Percentiles rank a stretch among this genome's conserved stretches.
phyloP scores from a whole-genome alignment of 1,140 invertebrate species.

The Diprion similis region DNA sequence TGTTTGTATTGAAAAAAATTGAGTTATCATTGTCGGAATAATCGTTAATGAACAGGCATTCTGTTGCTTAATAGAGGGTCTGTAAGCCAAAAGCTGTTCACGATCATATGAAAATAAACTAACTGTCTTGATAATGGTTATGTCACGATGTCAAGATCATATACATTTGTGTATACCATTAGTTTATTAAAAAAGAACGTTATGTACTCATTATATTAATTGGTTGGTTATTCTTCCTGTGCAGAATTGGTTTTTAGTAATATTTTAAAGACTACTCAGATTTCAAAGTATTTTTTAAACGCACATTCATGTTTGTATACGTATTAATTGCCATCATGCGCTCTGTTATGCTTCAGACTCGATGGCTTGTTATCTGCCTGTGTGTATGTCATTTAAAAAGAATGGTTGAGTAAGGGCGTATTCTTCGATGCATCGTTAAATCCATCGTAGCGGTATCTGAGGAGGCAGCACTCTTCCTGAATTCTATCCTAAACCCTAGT shows the following conservation, averaged over 20 bases:
- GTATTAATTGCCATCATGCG: not conserved
- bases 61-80: conserved; percentile 1
- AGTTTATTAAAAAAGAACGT: not conserved
- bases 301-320: not conserved
- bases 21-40: not conserved
- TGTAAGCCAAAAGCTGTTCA: not conserved
- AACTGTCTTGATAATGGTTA: not conserved
- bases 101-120: not conserved
- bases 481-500: not conserved
- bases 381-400: conserved; percentile 2
- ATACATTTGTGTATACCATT: not conserved
- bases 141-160: not conserved
- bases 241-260: not conserved
- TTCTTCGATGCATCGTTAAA: conserved; percentile 12
- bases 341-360: conserved; percentile 5
- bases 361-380: not conserved
- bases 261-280: not conserved
- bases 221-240: not conserved
- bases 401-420: conserved; percentile 4
- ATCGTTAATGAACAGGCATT: not conserved
- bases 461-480: conserved; percentile 15
- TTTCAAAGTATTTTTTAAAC: not conserved
- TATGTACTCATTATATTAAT: not conserved
- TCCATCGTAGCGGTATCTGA: conserved; percentile 11
- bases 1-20: not conserved